Evolutionary conservation across 2,797 vertebrate species (phyloP), one percentile per base, ranked within the genome.

Genomic region (Pempheris klunzingeri): DNA sequence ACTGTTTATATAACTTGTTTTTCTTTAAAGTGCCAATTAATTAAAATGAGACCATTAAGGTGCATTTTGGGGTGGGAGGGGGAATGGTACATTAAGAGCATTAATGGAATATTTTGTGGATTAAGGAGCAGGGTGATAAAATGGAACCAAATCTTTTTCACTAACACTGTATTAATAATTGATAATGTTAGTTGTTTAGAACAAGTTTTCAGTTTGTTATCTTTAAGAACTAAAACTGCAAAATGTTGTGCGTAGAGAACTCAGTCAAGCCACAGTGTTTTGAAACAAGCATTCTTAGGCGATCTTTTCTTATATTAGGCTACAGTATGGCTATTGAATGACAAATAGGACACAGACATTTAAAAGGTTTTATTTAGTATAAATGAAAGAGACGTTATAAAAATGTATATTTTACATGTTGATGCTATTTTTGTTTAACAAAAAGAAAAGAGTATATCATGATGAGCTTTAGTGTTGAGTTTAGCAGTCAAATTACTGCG

Each of bases 351-450:
- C 93, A 93, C 95, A 95, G 89, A 92, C 93, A 93, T 93, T 92
- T 91, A 93, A 88, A 95, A 95, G 78, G 13, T 92, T 97, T 98
- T 96, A 97, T 98, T 97, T 97, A 97, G 96, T 92, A 96, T 96
- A 97, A 96, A 96, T 93, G 79, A 96, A 94, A 96, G 92, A 93
- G 96, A 97, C 96, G 95, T 97, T 97, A 96, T 94, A 92, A 90
- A 91, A 95, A 92, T 95, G 93, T 96, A 95, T 95, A 96, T 96
- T 96, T 96, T 98, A 97, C 97, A 98, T 97, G 97, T 97, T 96
- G 94, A 99, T 95, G 96, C 96, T 97, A 97, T 97, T 97, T 97
- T 96, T 97, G 96, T 98, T 97, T 95, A 96, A 93, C 92, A 92
- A 88, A 94, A 92, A 91, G 87, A 89, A 77, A 90, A 94, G 90